phyloP scores from a whole-genome alignment of 2,888 invertebrate genomes.

The Leptothorax acervorum region DNA sequence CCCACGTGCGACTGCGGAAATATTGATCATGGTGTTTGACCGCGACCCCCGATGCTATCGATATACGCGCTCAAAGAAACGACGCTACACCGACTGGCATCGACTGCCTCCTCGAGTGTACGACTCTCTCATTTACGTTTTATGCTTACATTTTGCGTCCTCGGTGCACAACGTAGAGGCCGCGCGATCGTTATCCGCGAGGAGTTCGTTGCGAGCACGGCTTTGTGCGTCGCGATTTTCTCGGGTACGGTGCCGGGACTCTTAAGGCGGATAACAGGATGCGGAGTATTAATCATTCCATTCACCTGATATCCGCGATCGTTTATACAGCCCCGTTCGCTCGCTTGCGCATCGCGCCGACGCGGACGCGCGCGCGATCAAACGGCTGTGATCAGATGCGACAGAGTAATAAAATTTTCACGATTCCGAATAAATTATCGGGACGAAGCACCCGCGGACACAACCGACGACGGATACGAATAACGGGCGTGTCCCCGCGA shows the following conservation, averaged over 20 bases:
- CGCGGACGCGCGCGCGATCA: constrained; percentile 22
- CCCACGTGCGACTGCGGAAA: constrained; percentile 35
- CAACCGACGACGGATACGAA: constrained; percentile 16
- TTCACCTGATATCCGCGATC: constrained; percentile 71
- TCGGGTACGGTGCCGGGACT: constrained; percentile 31
- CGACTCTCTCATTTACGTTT: constrained; percentile 39
- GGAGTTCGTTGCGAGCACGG: constrained; percentile 60
- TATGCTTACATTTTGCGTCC: constrained; percentile 47
- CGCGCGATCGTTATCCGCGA: constrained; percentile 59
- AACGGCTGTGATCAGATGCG: constrained; percentile 48
- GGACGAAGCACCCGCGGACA: constrained; percentile 7
- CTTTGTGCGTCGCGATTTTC: constrained; percentile 57
- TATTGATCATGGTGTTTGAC: constrained; percentile 39
- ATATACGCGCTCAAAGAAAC: constrained; percentile 51
- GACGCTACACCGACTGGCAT: constrained; percentile 5
- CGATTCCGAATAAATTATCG: constrained; percentile 70
- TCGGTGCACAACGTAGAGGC: constrained; percentile 24
- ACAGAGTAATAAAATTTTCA: constrained; percentile 69
- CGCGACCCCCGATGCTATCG: constrained; percentile 54
- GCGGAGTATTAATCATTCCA: constrained; percentile 70
- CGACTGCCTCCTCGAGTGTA: neutral
- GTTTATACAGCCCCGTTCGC: constrained; percentile 57
- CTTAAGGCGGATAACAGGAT: constrained; percentile 65
- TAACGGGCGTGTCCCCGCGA: constrained; percentile 62
- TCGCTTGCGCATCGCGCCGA: constrained; percentile 23